A percentile compares a stretch with the other conserved stretches of the same genome.
Conservation (phyloP, 2,797 vertebrate species). For the Arrhamphus sclerolepis region DNA sequence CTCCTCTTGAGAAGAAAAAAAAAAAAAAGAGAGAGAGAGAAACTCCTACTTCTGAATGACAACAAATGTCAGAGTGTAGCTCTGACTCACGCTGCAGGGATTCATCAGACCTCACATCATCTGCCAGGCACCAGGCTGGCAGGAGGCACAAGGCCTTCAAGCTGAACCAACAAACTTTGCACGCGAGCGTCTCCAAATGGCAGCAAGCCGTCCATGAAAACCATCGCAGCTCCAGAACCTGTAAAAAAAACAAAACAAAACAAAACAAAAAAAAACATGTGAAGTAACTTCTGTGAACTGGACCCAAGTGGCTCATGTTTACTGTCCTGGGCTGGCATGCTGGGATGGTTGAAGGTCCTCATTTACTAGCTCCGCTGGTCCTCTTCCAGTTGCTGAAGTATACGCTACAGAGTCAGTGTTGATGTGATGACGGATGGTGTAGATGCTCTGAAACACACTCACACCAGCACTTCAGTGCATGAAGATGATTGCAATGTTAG, state of each 20-base stretch:
- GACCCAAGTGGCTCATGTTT: too few relatives aligned
- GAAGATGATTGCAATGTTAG: too few relatives aligned
- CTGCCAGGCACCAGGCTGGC: conserved; percentile 51
- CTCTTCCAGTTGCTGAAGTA: too few relatives aligned
- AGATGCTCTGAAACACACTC: too few relatives aligned
- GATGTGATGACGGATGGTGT: too few relatives aligned
- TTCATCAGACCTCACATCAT: conserved; percentile 58
- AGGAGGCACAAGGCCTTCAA: conserved; percentile 39
- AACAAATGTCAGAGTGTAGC: conserved; percentile 56
- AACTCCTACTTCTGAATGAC: conserved; percentile 58
- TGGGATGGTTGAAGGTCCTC: conserved; percentile 2
- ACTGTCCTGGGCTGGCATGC: background rate
- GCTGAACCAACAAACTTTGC: conserved; percentile 50
- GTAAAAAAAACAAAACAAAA: conserved; percentile 24
- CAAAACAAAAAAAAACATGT: too few relatives aligned
- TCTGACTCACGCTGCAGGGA: conserved; percentile 55
- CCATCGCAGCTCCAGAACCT: conserved; percentile 34
- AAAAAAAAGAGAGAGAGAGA: conserved; percentile 50
- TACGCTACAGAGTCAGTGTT: too few relatives aligned
- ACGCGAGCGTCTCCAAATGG: conserved; percentile 53
- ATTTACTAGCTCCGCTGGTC: conserved; percentile 10
- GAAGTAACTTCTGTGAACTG: conserved; percentile 24
- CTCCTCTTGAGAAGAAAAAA: conserved; percentile 13
- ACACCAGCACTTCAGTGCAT: too few relatives aligned
- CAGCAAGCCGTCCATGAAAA: conserved; percentile 11